Percentiles rank a stretch among this genome's conserved stretches.
These are phyloP conservation scores for Drosophila conformis DNA, from an alignment of 2,888 invertebrate species.

Conservation along the genomic window DNA sequence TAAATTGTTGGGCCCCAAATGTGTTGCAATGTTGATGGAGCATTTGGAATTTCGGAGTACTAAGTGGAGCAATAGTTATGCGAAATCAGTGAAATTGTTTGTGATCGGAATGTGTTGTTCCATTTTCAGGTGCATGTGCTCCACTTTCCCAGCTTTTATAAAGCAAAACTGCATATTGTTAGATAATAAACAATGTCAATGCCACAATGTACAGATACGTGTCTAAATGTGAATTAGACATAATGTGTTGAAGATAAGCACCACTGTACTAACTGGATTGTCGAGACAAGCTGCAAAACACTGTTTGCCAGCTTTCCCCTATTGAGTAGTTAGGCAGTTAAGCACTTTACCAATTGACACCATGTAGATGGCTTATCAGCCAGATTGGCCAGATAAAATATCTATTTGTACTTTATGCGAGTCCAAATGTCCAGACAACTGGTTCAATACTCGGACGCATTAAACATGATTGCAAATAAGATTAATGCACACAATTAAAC, in stretches of 20 bases:
- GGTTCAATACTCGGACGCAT: conserved; percentile 35
- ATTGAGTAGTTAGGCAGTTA: conserved; percentile 2
- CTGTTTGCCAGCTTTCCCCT: conserved; percentile 42
- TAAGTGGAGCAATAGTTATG: background rate
- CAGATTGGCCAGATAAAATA: conserved; percentile 31
- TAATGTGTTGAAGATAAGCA: conserved; percentile 27
- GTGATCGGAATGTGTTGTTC: conserved; percentile 34
- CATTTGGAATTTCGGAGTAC: background rate
- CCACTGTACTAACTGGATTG: conserved; percentile 22
- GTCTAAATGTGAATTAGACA: conserved; percentile 32
- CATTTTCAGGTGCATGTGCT: conserved; percentile 35
- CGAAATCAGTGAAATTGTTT: background rate
- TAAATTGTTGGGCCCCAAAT: conserved; percentile 2
- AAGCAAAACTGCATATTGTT: conserved; percentile 19
- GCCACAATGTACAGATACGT: conserved; percentile 33
- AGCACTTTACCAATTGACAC: conserved; percentile 17
- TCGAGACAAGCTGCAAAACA: conserved; percentile 3
- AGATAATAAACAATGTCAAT: conserved; percentile 68
- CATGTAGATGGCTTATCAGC: conserved; percentile 3
- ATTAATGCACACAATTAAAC: conserved; percentile 53
- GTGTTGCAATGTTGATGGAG: conserved; percentile 28
- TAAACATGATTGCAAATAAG: conserved; percentile 37
- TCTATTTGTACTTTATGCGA: conserved; percentile 29
- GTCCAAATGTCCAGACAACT: conserved; percentile 23
- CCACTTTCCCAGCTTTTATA: conserved; percentile 24